phyloP scores from a whole-genome alignment of 2,888 invertebrate genomes.

The Clistopyga incitator region DNA sequence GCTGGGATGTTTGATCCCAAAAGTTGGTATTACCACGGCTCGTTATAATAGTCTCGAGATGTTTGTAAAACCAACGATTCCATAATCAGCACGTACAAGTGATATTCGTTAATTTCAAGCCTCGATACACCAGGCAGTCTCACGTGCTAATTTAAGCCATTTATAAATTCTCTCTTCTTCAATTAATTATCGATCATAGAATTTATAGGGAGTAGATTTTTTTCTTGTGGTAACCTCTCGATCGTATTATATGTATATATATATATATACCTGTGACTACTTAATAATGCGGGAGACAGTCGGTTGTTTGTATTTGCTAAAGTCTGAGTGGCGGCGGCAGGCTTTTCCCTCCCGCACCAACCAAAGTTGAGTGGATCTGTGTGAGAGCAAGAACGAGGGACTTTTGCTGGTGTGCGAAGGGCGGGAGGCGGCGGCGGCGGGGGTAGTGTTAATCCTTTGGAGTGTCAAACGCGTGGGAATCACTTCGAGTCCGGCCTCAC shows the following conservation, averaged over 20 bases:
- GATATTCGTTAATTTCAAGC: conserved; percentile 22
- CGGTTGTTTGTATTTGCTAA: conserved; percentile 48
- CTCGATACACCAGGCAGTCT: background rate
- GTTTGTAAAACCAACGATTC: conserved; percentile 26
- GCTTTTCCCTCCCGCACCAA: conserved; percentile 43
- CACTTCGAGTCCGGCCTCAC: conserved; percentile 70
- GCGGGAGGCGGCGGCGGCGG: no score
- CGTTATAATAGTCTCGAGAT: conserved; percentile 17
- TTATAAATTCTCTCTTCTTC: no score
- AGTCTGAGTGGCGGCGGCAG: conserved; percentile 28
- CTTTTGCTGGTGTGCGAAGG: conserved; percentile 27
- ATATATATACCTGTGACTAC: conserved; percentile 4
- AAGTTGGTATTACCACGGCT: conserved; percentile 4
- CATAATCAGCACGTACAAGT: conserved; percentile 26
- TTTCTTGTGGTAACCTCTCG: conserved; percentile 4
- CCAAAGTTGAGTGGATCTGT: conserved; percentile 25
- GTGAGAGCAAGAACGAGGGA: conserved; percentile 14
- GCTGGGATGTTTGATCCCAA: background rate
- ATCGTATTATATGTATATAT: conserved; percentile 6
- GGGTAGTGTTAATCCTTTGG: conserved; percentile 70
- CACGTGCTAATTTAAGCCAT: conserved; percentile 7
- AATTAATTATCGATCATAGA: no score
- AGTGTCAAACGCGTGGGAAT: conserved; percentile 75
- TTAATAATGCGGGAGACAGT: conserved; percentile 29
- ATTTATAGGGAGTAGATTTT: background rate